Base-by-base conservation (phyloP, 2,888 invertebrate species). In the Leptinotarsa peninsularis region DNA sequence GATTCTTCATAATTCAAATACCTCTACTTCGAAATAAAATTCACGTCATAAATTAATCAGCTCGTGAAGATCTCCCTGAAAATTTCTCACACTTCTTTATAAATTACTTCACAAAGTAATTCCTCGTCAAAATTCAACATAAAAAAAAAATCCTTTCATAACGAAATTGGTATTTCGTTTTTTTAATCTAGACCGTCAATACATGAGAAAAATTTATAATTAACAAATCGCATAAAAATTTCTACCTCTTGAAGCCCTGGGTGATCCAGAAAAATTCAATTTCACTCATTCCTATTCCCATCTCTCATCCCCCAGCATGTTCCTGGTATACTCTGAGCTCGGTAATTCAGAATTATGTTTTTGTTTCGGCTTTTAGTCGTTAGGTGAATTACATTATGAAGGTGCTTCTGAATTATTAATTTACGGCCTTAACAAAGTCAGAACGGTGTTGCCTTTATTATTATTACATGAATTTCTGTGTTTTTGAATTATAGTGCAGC, bases 271-370 rank as follows among this genome's bases (percentile, higher is more conserved):
- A 58, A 21, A 58, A 58, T 58, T 58, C 21, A 58, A 58, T 58
- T 58, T 27, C 58, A 56, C 56, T 18, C 56, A 58, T 58, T 21
- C 15, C 21, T 23, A 18, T 23, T 23, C 58, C 15, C 14, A 4
- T 23, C 4, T 23, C 13, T 23, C 23, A 52, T 58, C 21, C 58
- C 10, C 10, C 15, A 21, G 21, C 58, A 33, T 33, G 33, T 7
- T 33, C 4, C 33, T 21, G 21, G 58, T 10, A 18, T 58, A 58
- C 23, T 58, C 4, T 23, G 27, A 23, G 23, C 58, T 23, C 23
- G 58, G 23, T 58, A 23, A 58, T 58, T 58, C 58, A 23, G 58
- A 58, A 58, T 58, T 23, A 58, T 58, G 21, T 58, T 58, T 56
- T 58, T 58, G 21, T 15, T 23, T 23, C 14, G 15, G 21, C 14